Percentiles rank a stretch among this genome's conserved stretches.
phyloP scores from a whole-genome alignment of 1,140 invertebrate genomes.

The Meloidogyne hapla region DNA sequence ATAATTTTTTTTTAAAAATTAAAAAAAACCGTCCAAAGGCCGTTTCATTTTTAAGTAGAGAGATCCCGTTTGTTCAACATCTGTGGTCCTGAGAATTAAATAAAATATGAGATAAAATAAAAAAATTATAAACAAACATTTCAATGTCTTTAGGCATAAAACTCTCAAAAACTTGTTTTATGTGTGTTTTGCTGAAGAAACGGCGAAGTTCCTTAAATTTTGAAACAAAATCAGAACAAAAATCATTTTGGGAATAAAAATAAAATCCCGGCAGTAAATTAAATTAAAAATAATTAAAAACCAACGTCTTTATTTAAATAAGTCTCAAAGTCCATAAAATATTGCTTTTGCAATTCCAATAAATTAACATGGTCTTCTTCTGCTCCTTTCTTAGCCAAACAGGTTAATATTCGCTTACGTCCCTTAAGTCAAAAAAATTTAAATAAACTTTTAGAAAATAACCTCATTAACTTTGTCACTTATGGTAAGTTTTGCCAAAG shows the following conservation, averaged over 20 bases:
- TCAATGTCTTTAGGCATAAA: conserved; percentile 23
- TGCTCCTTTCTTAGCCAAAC: conserved; percentile 5
- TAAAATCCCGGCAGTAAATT: no score
- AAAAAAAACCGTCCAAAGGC: not conserved
- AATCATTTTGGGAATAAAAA: not conserved
- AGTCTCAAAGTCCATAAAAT: conserved; percentile 18
- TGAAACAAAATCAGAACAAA: not conserved
- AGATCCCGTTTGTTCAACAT: conserved; percentile 16
- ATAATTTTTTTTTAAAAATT: not conserved
- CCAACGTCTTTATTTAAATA: not conserved
- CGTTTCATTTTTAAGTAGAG: conserved; percentile 21
- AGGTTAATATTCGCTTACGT: conserved; percentile 7
- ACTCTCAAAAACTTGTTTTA: conserved; percentile 18
- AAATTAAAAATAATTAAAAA: not conserved
- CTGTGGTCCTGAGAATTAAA: conserved; percentile 4
- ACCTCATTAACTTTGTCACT: conserved; percentile 5
- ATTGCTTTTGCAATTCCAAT: conserved; percentile 12
- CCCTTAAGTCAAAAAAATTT: conserved; percentile 14
- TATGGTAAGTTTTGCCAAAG: not conserved
- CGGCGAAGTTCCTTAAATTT: conserved; percentile 2
- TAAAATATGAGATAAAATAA: not conserved
- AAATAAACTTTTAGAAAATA: not conserved
- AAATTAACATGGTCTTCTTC: conserved; percentile 11
- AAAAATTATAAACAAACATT: not conserved
- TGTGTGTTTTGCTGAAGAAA: conserved; percentile 22